Evolutionary conservation across 2,113 vertebrate genomes (phyloP).

Genomic region (Pagrus major): DNA sequence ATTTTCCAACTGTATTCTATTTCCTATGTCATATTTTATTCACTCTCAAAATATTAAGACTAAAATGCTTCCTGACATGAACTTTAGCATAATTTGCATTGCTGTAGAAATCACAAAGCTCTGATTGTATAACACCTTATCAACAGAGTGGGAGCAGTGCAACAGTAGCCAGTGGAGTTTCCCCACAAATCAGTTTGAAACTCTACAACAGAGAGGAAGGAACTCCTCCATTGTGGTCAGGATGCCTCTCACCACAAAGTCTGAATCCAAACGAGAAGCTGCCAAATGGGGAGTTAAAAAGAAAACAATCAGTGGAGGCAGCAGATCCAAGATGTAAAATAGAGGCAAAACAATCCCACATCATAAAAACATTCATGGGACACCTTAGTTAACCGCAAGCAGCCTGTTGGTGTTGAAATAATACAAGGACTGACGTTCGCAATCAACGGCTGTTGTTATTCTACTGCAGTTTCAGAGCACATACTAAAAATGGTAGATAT

Average conservation of each 20-base stretch:
- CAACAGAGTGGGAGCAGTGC: slow-evolving; percentile 17
- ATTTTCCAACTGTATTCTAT: not conserved
- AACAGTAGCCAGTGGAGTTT: slow-evolving; percentile 63
- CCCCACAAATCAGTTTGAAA: slow-evolving; percentile 51
- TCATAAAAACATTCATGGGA: slow-evolving; percentile 3
- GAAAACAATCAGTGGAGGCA: slow-evolving; percentile 57
- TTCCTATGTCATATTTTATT: slow-evolving; percentile 25
- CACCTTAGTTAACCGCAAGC: slow-evolving; percentile 21
- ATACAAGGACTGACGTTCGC: not conserved
- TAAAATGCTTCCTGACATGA: slow-evolving; percentile 48
- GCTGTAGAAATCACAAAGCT: slow-evolving; percentile 30
- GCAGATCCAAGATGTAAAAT: slow-evolving; percentile 42
- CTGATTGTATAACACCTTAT: slow-evolving; percentile 45
- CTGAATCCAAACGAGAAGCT: slow-evolving; percentile 46
- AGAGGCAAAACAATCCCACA: slow-evolving; percentile 4
- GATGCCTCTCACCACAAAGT: slow-evolving; percentile 52
- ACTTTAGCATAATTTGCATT: slow-evolving; percentile 62
- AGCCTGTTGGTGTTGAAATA: slow-evolving; percentile 18
- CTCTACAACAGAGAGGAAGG: slow-evolving; percentile 64
- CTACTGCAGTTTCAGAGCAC: not conserved
- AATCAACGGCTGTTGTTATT: not conserved
- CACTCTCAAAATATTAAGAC: slow-evolving; percentile 24
- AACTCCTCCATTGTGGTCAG: slow-evolving; percentile 71
- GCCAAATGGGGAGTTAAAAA: slow-evolving; percentile 56
- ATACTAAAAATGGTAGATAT: not conserved